A percentile compares a stretch with the other conserved stretches of the same genome.
phyloP scores from a whole-genome alignment of 1,140 invertebrate genomes.

The Penaeus indicus region DNA sequence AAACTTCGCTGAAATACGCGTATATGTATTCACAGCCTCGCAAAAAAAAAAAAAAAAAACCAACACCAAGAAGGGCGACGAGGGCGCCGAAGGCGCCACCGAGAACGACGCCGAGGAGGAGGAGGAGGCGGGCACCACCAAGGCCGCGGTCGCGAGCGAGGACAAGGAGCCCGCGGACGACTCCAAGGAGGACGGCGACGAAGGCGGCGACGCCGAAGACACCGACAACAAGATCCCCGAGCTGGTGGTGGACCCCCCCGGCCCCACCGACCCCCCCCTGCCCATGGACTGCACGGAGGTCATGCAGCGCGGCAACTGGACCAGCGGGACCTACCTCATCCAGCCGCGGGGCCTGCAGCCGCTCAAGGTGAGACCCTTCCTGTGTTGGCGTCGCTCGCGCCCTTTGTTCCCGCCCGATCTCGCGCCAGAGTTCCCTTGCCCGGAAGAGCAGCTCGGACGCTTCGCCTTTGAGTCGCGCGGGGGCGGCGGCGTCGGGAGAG shows the following conservation, averaged over 20 bases:
- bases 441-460: too few relatives aligned
- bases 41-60: too few relatives aligned
- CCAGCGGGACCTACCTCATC: slow-evolving; percentile 62
- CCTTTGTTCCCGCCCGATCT: not conserved
- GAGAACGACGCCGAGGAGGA: not conserved
- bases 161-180: not conserved
- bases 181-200: not conserved
- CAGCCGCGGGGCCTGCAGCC: slow-evolving; percentile 58
- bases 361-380: slow-evolving; percentile 52
- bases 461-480: too few relatives aligned
- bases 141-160: not conserved
- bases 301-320: slow-evolving; percentile 64
- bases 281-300: slow-evolving; percentile 63
- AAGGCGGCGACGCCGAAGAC: not conserved
- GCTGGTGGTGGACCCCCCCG: slow-evolving; percentile 57
- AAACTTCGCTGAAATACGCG: too few relatives aligned
- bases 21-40: too few relatives aligned
- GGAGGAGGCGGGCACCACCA: not conserved
- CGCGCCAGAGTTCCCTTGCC: not conserved
- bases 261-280: slow-evolving; percentile 51
- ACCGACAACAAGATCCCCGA: slow-evolving; percentile 56
- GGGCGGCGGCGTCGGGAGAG: too few relatives aligned
- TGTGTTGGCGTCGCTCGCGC: not conserved
- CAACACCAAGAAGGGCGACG: slow-evolving; percentile 17
- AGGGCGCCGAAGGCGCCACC: not conserved